Percentiles rank a stretch among this genome's conserved stretches.
phyloP scores from a whole-genome alignment of 2,888 invertebrate species.

The Rotaria socialis region DNA sequence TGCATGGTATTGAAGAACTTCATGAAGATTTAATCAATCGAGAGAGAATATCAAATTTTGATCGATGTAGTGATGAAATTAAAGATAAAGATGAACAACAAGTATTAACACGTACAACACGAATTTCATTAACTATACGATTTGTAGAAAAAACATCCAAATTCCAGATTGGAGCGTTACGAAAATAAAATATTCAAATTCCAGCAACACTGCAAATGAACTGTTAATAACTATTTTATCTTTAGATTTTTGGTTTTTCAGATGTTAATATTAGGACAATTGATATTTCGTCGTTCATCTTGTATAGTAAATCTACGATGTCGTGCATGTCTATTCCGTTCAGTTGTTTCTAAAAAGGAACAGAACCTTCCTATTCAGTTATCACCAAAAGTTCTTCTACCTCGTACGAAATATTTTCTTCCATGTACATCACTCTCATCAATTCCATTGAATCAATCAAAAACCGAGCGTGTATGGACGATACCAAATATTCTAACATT shows the following conservation, averaged over 20 bases:
- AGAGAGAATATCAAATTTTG: constrained; percentile 47
- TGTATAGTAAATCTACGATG: neutral
- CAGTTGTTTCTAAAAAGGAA: neutral
- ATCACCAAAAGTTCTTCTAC: neutral
- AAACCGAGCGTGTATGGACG: constrained; percentile 66
- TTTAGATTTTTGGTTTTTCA: neutral
- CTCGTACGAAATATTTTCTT: neutral
- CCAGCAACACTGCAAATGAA: no score
- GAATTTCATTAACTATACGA: constrained; percentile 84
- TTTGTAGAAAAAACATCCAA: constrained; percentile 73
- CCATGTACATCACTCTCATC: neutral
- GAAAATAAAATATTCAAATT: neutral
- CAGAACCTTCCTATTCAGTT: neutral
- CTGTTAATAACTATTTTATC: no score
- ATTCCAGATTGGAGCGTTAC: neutral
- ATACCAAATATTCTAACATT: constrained; percentile 85
- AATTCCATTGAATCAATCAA: neutral
- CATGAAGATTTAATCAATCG: constrained; percentile 65
- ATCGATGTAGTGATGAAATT: constrained; percentile 19
- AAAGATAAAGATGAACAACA: constrained; percentile 60
- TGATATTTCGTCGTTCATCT: neutral
- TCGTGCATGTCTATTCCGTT: neutral
- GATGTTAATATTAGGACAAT: neutral
- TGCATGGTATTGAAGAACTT: constrained; percentile 79
- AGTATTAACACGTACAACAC: constrained; percentile 66